Base-by-base conservation (phyloP, 2,113 vertebrate species). In the Pseudopipra pipra region DNA sequence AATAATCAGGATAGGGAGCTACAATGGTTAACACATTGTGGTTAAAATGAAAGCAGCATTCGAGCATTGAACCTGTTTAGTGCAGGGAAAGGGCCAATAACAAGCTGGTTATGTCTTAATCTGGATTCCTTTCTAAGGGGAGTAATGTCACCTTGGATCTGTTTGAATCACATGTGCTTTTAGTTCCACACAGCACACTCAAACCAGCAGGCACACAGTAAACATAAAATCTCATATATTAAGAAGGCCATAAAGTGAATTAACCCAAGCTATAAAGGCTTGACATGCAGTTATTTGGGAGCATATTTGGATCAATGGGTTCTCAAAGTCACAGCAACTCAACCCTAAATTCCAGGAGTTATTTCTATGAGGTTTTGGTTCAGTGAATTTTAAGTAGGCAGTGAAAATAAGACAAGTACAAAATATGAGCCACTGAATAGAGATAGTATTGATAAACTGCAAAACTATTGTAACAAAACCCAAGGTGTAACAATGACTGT, bases 241-340 rank as follows among this genome's bases (percentile, higher is more conserved):
- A 95, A 95, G 89, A 85, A 95, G 85, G 63, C 81, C 58, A 22
- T 96, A 86, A 94, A 97, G 83, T 96, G 87, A 91, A 96, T 97
- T 96, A 95, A 95, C 80, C 94, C 76, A 41, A 41, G 63, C 89
- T 92, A 27, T 94, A 93, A 97, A 97, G 89, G 25, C 80, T 75
- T 92, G 92, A 91, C 91, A 78, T 0, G 11, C 14, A n/a, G 82
- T 82, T 97, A 77, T 52, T 95, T 88, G 49, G 85, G 7, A 93
- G 41, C 75, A 39, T 76, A 13, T 44, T 22, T 93, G 95, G 93
- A 89, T 97, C 95, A 89, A 47, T 85, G 94, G 85, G 44, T 96
- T 97, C 95, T 98, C 97, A 97, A 96, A 97, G 95, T 96, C 96
- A 92, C 15, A 49, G 84, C 73, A 89, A 89, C 77, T 56, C 12